Evolutionary conservation across 2,797 vertebrate species (phyloP).

Genomic region (Cuniculus paca): DNA sequence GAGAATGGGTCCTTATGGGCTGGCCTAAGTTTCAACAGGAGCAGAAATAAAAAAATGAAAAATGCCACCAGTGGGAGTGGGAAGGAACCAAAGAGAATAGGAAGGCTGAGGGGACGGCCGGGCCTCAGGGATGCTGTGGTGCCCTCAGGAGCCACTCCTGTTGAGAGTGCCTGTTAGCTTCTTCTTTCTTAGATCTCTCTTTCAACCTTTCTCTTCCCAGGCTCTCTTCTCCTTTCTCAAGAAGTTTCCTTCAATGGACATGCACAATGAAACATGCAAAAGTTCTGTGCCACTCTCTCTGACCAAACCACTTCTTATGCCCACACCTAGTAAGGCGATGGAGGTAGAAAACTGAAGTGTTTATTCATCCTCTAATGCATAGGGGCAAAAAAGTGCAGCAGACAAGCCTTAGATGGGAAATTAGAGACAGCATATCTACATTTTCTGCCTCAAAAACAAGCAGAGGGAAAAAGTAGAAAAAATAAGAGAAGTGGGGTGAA

Average conservation of each 20-base stretch:
- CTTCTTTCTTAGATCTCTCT: neutral
- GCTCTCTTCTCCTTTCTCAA: neutral
- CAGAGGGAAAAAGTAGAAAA: neutral
- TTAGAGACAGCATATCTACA: neutral
- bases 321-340: neutral
- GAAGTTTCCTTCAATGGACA: neutral
- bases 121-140: neutral
- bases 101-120: accelerated
- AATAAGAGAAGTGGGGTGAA: neutral
- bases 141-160: neutral
- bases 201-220: neutral
- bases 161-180: neutral
- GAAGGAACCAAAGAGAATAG: neutral
- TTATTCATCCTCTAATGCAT: neutral
- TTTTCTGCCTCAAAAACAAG: neutral
- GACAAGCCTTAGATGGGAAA: neutral
- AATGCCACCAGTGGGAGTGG: neutral
- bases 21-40: neutral
- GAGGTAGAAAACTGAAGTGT: neutral
- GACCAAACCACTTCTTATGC: neutral
- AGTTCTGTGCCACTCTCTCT: neutral
- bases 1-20: neutral
- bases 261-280: neutral
- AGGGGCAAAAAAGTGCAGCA: neutral
- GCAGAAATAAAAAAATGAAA: neutral